Base-by-base conservation (phyloP, 2,113 vertebrate species). In the Mustela nigripes region DNA sequence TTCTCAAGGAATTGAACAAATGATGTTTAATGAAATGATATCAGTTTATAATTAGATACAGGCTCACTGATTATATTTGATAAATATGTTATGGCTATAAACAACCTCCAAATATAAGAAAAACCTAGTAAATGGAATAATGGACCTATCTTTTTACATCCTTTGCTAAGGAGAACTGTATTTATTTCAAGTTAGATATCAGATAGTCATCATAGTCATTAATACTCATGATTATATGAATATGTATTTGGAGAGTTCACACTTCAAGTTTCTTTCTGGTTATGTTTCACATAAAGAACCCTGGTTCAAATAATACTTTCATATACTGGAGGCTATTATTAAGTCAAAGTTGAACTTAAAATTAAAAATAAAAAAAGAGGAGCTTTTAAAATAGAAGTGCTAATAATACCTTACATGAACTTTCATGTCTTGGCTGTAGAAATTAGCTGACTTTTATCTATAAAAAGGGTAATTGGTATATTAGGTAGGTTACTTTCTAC, bases 401-500 rank as follows among this genome's bases (percentile, higher is more conserved):
- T 97, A 98, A 97, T 97, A 96, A 98, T 94, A 90, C 95, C 97
- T 96, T 71, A 94, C 80, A 56, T 96, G 96, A 98, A 96, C 97
- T 97, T 96, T 63, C 74, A 58, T 96, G 67, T 90, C 63, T 89
- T 92, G 63, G 74, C 83, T 97, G 26, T 92, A 95, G 78, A 95
- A 94, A 95, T 96, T 90, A 93, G 76, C 95, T 97, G 90, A 89
- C 90, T 95, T 97, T 98, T 96, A 97, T 81, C 94, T 92, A 92
- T 92, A 96, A 98, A 97, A 97, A 71, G 86, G 56, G 42, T 76
- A 96, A 94, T 91, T 98, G 85, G 78, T 82, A 4, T 95, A 91
- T 92, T 95, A 96, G 71, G 80, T 90, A 91, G 45, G 45, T 79
- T 95, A 91, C 36, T 95, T 89, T 97, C 78, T 95, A 45, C 28